Evolutionary conservation across 1,140 invertebrate genomes (phyloP).

Genomic region (Harpegnathos saltator): DNA sequence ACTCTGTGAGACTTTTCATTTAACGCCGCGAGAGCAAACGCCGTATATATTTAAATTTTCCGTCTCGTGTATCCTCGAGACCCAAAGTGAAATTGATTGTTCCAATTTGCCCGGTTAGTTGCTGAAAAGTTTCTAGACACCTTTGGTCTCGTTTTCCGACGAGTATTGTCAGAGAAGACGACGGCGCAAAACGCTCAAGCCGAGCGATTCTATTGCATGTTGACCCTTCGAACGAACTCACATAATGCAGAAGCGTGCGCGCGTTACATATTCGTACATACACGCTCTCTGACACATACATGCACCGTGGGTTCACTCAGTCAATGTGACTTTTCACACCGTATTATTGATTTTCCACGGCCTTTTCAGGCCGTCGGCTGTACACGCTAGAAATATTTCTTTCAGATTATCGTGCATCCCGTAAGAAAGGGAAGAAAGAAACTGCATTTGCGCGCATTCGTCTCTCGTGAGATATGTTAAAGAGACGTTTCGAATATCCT

Average conservation of each 20-base stretch:
- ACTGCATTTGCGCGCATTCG: neutral
- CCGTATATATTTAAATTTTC: too few relatives aligned
- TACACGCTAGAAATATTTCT: conserved; percentile 33
- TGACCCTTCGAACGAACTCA: conserved; percentile 18
- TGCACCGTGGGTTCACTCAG: conserved; percentile 37
- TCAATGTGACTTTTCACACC: conserved; percentile 74
- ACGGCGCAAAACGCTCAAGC: neutral
- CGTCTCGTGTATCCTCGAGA: too few relatives aligned
- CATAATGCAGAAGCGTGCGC: conserved; percentile 31
- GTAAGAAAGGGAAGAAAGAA: conserved; percentile 4
- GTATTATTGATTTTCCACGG: conserved; percentile 77
- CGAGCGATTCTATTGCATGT: conserved; percentile 58
- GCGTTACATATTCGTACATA: conserved; percentile 48
- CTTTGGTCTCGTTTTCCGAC: neutral
- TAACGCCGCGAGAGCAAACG: too few relatives aligned
- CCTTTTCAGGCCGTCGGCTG: conserved; percentile 62
- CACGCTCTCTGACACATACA: neutral
- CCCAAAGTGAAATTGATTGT: too few relatives aligned
- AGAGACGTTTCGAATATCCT: neutral
- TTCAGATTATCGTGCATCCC: neutral
- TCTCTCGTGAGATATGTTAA: neutral
- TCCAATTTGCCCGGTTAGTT: neutral
- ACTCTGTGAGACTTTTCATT: too few relatives aligned
- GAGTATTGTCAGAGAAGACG: neutral
- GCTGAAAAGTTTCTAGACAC: neutral